Conservation (phyloP, 1,140 invertebrate species). For the Bursaphelenchus mucronatus region DNA sequence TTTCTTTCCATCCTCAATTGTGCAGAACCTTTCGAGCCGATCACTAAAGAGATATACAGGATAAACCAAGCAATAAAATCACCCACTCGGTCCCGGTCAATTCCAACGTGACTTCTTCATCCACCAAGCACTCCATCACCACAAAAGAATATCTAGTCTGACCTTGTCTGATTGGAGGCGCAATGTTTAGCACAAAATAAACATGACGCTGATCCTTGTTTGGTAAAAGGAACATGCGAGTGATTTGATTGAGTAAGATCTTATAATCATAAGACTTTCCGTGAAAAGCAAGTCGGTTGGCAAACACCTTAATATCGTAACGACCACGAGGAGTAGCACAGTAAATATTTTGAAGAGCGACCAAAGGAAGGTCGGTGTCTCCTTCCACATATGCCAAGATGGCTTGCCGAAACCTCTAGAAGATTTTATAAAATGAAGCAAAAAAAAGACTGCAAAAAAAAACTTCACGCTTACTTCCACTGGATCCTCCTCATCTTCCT, state of each 20-base stretch:
- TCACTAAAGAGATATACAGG: slow-evolving; percentile 63
- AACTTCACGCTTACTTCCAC: slow-evolving; percentile 69
- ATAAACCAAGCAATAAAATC: neutral
- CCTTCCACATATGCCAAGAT: slow-evolving; percentile 95
- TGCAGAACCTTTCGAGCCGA: slow-evolving; percentile 87
- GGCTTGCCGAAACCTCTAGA: slow-evolving; percentile 77
- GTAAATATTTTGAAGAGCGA: slow-evolving; percentile 90
- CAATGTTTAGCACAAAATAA: slow-evolving; percentile 90
- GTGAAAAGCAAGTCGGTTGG: slow-evolving; percentile 93
- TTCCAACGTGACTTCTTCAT: slow-evolving; percentile 86
- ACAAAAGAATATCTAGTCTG: slow-evolving; percentile 91
- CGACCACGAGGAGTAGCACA: slow-evolving; percentile 98
- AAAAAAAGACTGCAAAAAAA: neutral
- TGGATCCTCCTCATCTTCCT: slow-evolving; percentile 67
- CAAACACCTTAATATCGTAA: slow-evolving; percentile 98
- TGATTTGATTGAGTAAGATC: slow-evolving; percentile 90
- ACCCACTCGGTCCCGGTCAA: slow-evolving; percentile 80
- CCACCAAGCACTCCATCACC: slow-evolving; percentile 83
- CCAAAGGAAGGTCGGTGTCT: slow-evolving; percentile 92
- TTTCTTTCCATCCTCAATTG: slow-evolving; percentile 78
- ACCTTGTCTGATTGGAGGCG: slow-evolving; percentile 98
- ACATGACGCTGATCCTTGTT: slow-evolving; percentile 96
- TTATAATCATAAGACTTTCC: slow-evolving; percentile 99
- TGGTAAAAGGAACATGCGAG: slow-evolving; percentile 86
- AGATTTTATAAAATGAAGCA: slow-evolving; percentile 3